Evolutionary conservation across 2,113 vertebrate species (phyloP), one percentile per base, ranked within the genome.

Genomic region (Noturus placidus): DNA sequence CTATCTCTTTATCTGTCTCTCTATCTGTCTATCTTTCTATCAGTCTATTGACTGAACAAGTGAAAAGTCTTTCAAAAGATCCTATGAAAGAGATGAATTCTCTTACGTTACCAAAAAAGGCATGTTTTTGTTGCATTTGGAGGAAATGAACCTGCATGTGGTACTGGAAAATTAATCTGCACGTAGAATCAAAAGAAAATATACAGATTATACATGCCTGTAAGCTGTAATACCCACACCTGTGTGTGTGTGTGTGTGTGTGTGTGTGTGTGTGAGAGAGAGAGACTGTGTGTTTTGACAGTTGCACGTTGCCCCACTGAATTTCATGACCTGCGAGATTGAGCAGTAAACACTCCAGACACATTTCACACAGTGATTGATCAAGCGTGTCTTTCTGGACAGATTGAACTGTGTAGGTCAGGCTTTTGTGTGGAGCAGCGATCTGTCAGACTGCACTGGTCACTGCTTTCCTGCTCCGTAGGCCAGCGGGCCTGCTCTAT

Each of bases 381-480:
- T 86, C 25, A 61, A 81, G 63, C 56, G 6, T 30, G 67, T 77
- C 83, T n/a, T 65, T 61, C 8, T 50, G 54, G 81, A 50, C 80
- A 35, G 65, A 65, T 82, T 85, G 38, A 77, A 57, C 27, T 35
- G 70, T 56, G 42, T 77, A 50, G n/a, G 35, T 61, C 30, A 20
- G 70, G 17, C 33, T 69, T 86, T 65, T 85, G 83, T 88, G 56
- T 84, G 52, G 20, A 82, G n/a, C 70, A 30, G 52, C 42, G 69
- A 80, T 88, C 86, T 86, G 22, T 87, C 76, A 78, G 84, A 57
- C 69, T 80, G 38, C 27, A 33, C 76, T 46, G 67, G 25, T 19
- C n/a, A 84, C 69, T 76, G 82, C 52, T 81, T 84, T 87, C 87
- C 74, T 81, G 82, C 15, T 83, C 20, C 46, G 70, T 61, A 72